Percentiles rank a stretch among this genome's conserved stretches.
These are phyloP conservation scores for Hylaeus anthracinus DNA, from an alignment of 1,140 invertebrate species.

Conservation along the genomic window DNA sequence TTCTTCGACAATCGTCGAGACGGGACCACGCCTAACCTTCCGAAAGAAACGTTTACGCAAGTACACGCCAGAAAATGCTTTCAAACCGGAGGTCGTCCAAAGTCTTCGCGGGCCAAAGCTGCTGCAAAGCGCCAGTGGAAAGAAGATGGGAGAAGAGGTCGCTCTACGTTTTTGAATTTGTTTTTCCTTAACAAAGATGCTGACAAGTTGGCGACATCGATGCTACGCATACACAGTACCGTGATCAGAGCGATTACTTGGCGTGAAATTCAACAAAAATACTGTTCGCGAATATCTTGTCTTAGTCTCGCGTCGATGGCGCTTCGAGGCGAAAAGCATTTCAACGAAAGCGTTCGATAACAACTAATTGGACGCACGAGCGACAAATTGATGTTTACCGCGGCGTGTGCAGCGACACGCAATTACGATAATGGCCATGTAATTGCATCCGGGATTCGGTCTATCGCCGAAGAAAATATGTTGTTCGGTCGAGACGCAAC, in stretches of 20 bases:
- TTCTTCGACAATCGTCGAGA: neutral
- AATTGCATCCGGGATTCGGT: neutral
- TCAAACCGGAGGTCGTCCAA: too few relatives aligned
- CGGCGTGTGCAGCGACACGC: neutral
- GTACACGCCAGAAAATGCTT: neutral
- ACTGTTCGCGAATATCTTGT: neutral
- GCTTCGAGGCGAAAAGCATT: neutral
- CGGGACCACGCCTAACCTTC: neutral
- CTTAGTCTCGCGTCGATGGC: neutral
- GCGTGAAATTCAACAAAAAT: neutral
- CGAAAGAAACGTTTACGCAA: neutral
- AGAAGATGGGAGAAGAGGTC: too few relatives aligned
- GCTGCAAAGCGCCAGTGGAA: too few relatives aligned
- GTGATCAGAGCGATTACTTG: too few relatives aligned
- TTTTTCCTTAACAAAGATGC: too few relatives aligned
- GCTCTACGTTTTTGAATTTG: too few relatives aligned
- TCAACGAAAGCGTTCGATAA: neutral
- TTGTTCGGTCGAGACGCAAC: neutral
- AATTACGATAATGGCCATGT: constrained; percentile 10
- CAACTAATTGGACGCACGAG: constrained; percentile 12
- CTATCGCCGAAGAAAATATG: neutral
- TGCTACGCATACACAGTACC: too few relatives aligned
- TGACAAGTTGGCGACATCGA: too few relatives aligned
- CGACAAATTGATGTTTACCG: constrained; percentile 8
- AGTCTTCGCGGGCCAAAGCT: too few relatives aligned